Base-by-base conservation (phyloP, 64 coral and sea anemone genomes). In the Pocillopora verrucosa region DNA sequence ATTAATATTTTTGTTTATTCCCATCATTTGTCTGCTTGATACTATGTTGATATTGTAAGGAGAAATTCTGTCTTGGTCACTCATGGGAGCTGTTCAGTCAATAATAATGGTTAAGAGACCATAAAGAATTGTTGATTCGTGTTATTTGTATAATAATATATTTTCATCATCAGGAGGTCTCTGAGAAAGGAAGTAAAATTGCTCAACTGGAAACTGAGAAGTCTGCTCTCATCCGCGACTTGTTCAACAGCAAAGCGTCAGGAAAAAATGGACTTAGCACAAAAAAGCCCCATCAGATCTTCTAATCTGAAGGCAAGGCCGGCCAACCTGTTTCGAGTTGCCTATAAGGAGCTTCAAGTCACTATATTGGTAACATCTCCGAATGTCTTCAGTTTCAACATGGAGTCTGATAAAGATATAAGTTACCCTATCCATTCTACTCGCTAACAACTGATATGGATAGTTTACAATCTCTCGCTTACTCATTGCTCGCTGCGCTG, bases 121-220 rank as follows among this genome's bases (percentile, higher is more conserved):
- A 67, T 19, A 19, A 16, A 6, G 16, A 19, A 67, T 19, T 16
- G 9, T 67, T 67, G 56, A 26, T 5, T 51, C 14, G 9, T n/a
- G 5, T 56, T 11, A 17, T 56, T 69, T 36, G 41, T 72, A 76
- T 77, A 11, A 76, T n/a, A 22, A 2, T 13, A 41, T 60, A 73
- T 65, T 79, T 24, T 75, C 34, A 58, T 51, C 45, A 79, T 20
- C 56, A 96, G 94, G 94, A 96, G 65, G 62, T 96, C 15, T 86
- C 65, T 36, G 80, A 90, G 63, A 96, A 93, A 86, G 90, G 72
- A 56, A 81, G 69, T 19, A 93, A 78, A 88, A 96, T 96, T 82
- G 56, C 88, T 45, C 91, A 96, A 34, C 88, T 96, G 13, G 91
- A 93, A 73, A 96, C 62, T 85, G 94, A 96, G 30, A 96, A 96